Evolutionary conservation across 64 coral and sea anemone genomes (phyloP).

Genomic region (Porites australiensis): DNA sequence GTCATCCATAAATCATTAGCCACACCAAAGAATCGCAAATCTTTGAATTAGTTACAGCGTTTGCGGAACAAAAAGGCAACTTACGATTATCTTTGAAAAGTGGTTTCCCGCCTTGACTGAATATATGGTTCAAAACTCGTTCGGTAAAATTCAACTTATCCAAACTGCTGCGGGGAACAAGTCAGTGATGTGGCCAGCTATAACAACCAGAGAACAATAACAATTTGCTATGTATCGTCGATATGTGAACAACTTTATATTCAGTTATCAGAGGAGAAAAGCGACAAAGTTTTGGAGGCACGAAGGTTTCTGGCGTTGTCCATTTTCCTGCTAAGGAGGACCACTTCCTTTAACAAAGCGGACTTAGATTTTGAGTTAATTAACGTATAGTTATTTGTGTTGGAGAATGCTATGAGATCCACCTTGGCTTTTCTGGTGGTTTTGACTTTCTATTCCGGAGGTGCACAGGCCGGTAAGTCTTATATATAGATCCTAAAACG

Average conservation of each 20-base stretch:
- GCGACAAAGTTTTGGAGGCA: not conserved
- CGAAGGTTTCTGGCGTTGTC: not conserved
- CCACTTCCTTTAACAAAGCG: not conserved
- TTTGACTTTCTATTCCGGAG: not conserved
- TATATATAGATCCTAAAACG: not conserved
- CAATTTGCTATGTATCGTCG: not conserved
- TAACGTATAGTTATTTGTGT: not conserved
- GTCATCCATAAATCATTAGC: conserved; percentile 44
- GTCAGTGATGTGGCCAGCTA: not conserved
- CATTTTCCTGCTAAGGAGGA: not conserved
- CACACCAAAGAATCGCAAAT: not conserved
- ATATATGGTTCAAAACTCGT: not conserved
- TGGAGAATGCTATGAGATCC: conserved; percentile 35
- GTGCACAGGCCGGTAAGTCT: conserved; percentile 22
- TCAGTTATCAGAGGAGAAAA: not conserved
- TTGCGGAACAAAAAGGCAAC: not conserved
- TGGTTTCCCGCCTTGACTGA: not conserved
- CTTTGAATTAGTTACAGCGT: conserved; percentile 36
- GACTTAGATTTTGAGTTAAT: not conserved
- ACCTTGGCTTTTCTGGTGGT: not conserved
- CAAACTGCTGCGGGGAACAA: not conserved
- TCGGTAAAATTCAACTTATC: not conserved
- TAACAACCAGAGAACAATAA: not conserved
- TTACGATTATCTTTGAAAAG: not conserved
- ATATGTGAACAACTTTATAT: not conserved